Evolutionary conservation across 1,140 invertebrate genomes (phyloP), one percentile per base, ranked within the genome.

Genomic region (Drosophila paulistorum): DNA sequence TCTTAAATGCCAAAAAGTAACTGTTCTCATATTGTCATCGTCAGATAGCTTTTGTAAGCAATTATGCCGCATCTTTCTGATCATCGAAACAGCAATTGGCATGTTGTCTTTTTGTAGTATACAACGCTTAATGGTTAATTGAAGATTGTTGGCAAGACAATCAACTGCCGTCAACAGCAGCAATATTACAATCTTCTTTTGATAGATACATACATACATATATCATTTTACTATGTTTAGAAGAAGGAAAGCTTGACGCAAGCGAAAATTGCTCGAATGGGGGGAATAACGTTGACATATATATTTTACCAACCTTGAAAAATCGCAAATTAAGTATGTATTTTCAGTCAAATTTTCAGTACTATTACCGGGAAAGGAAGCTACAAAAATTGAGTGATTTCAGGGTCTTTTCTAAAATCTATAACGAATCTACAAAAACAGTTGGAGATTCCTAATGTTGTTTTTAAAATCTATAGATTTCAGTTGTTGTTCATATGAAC

Each of bases 51-150:
- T 87, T 75, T 87, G 84, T 89, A 81, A 69, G 63, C 74, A 41
- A 64, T 67, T 72, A 42, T 39, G 30, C 13, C 39, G 23, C 37
- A 26, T 65, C 26, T 63, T 48, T 59, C 35, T 37, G 35, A 37
- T 11, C 14, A 58, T n/a, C 65, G 58, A 59, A 45, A 62, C 13
- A 26, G 55, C 60, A 79, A 77, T 87, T 79, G 76, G 65, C 55
- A 45, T 87, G 61, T 65, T 57, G 65, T 30, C 6, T 6, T 30
- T 30, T 30, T 5, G 30, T 30, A 7, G 30, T 30, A 30, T 63
- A 89, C 83, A 83, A 39, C 33, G 71, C 58, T 77, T 87, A 70
- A 76, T 68, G 57, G 68, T 89, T 87, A 87, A 87, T 87, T 87
- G 80, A 89, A 89, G 83, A 87, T 87, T 89, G 84, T 72, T 72